Conservation (phyloP, 2,888 invertebrate genomes). For the Lasius fuliginosus region DNA sequence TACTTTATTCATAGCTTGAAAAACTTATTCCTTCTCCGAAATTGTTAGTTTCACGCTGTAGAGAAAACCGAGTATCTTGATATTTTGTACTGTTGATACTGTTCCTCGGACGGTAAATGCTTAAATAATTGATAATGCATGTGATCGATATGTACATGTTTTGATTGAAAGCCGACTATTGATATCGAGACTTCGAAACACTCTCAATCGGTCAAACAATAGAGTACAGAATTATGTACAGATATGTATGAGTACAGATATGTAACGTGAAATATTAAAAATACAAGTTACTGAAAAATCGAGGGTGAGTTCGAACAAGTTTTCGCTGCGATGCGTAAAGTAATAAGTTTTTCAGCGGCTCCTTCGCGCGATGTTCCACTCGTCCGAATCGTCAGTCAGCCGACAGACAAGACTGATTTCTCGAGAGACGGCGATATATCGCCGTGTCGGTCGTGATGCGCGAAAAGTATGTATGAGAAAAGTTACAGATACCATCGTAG, state of each 20-base stretch:
- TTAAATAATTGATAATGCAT: background rate
- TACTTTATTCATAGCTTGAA: background rate
- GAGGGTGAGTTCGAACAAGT: background rate
- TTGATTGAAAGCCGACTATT: background rate
- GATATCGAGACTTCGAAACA: background rate
- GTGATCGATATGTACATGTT: background rate
- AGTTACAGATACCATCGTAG: conserved; percentile 53
- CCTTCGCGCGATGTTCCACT: conserved; percentile 30
- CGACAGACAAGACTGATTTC: conserved; percentile 40
- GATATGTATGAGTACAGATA: too few species aligned
- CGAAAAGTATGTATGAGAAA: conserved; percentile 55
- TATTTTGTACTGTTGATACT: background rate
- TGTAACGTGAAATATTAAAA: background rate
- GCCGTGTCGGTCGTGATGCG: conserved; percentile 13
- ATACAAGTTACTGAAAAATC: background rate
- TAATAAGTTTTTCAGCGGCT: conserved; percentile 1
- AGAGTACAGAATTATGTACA: background rate
- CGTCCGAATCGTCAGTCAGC: conserved; percentile 26
- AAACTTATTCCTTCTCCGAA: background rate
- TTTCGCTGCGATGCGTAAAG: background rate
- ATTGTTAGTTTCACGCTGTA: background rate
- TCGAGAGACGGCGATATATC: conserved; percentile 60
- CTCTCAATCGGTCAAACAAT: background rate
- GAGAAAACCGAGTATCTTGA: background rate
- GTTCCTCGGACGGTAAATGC: background rate